Evolutionary conservation across 1,140 invertebrate genomes (phyloP).

Genomic region (Pseudachorutes palmiensis): DNA sequence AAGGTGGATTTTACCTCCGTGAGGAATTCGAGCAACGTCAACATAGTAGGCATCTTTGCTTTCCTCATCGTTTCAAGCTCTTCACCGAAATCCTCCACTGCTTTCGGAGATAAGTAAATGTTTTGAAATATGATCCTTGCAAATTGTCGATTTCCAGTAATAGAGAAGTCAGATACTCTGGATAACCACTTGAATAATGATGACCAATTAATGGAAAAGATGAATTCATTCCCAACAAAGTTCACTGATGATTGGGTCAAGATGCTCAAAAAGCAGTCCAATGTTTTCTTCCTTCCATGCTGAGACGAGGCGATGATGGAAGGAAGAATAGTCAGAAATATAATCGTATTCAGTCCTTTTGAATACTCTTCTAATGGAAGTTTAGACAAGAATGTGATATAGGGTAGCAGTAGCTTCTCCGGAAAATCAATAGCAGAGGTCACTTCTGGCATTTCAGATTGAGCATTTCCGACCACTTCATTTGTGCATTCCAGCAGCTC

Average conservation of each 20-base stretch:
- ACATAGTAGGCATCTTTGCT: background rate
- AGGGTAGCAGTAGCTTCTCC: slow-evolving; percentile 8
- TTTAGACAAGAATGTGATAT: slow-evolving; percentile 2
- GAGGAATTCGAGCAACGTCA: slow-evolving; percentile 19
- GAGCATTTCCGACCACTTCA: background rate
- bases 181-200: slow-evolving; percentile 20
- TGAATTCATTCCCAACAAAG: slow-evolving; percentile 22
- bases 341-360: background rate
- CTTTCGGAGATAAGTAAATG: slow-evolving; percentile 28
- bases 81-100: slow-evolving; percentile 14
- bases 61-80: slow-evolving; percentile 17
- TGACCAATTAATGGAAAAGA: slow-evolving; percentile 27
- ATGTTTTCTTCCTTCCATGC: background rate
- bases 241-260: slow-evolving; percentile 14
- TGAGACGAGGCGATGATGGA: background rate
- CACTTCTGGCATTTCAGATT: slow-evolving; percentile 1
- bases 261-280: slow-evolving; percentile 10
- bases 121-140: slow-evolving; percentile 19
- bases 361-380: slow-evolving; percentile 17
- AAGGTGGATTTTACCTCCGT: slow-evolving; percentile 12
- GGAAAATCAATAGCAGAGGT: slow-evolving; percentile 12
- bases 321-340: background rate
- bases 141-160: background rate
- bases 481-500: background rate
- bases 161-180: slow-evolving; percentile 13